These are phyloP conservation scores for Agelastica alni DNA, from an alignment of 2,888 invertebrate species.

Conservation along the genomic window DNA sequence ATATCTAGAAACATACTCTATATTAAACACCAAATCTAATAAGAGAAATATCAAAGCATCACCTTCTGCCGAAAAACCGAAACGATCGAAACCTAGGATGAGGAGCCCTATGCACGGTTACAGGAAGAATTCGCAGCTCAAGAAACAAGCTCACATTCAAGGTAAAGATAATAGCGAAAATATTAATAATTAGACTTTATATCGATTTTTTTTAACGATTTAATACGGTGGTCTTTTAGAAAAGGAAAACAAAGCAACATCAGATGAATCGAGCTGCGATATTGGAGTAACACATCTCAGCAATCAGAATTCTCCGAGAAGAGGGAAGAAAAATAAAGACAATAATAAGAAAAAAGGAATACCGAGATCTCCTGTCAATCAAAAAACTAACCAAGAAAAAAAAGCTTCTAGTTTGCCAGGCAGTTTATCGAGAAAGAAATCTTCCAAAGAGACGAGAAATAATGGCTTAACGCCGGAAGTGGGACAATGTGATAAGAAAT, in stretches of 20 bases:
- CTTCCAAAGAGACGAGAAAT: constrained; percentile 47
- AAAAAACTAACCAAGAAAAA: constrained; percentile 49
- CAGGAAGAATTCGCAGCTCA: constrained; percentile 46
- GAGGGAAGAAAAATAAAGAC: constrained; percentile 66
- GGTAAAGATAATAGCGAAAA: background rate
- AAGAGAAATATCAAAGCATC: constrained; percentile 42
- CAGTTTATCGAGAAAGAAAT: constrained; percentile 67
- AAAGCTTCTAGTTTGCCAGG: constrained; percentile 53
- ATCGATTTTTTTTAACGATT: background rate
- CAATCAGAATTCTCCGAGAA: constrained; percentile 60
- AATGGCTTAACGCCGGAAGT: constrained; percentile 10
- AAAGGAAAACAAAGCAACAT: constrained; percentile 47
- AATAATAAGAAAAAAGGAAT: constrained; percentile 70
- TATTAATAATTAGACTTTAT: background rate
- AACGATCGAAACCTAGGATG: constrained; percentile 52
- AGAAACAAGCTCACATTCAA: constrained; percentile 29
- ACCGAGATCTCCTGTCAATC: constrained; percentile 63
- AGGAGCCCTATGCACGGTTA: constrained; percentile 53
- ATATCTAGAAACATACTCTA: constrained; percentile 33
- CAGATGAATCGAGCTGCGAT: constrained; percentile 58
- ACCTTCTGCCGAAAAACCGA: constrained; percentile 48
- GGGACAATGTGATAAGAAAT: constrained; percentile 12
- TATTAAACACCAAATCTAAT: constrained; percentile 33
- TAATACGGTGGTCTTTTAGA: constrained; percentile 11
- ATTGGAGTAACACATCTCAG: constrained; percentile 33